phyloP scores from a whole-genome alignment of 2,888 invertebrate genomes.

The Dolichomitus sp. region DNA sequence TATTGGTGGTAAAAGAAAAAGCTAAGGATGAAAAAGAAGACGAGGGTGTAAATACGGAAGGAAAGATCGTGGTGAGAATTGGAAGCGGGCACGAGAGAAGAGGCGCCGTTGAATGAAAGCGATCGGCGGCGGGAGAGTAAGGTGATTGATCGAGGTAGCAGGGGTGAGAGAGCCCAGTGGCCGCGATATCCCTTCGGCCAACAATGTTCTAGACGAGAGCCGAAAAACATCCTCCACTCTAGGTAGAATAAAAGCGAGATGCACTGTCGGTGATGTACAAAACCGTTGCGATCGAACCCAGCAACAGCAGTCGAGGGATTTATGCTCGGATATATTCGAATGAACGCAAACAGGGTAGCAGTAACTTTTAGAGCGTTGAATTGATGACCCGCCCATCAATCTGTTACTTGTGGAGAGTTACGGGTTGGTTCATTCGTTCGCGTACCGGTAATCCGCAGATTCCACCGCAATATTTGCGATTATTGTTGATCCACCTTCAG shows the following conservation, averaged over 20 bases:
- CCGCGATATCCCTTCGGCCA: slow-evolving; percentile 53
- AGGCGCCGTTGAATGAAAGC: slow-evolving; percentile 36
- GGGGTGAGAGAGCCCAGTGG: slow-evolving; percentile 14
- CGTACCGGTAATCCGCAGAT: neutral
- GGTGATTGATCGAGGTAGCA: slow-evolving; percentile 54
- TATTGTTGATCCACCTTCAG: slow-evolving; percentile 3
- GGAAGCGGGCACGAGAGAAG: neutral
- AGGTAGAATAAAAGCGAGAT: slow-evolving; percentile 22
- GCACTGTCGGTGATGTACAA: neutral
- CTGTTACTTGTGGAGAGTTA: slow-evolving; percentile 35
- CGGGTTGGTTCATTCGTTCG: slow-evolving; percentile 13
- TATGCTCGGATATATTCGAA: slow-evolving; percentile 78
- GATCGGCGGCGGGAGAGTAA: neutral
- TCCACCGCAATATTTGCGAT: slow-evolving; percentile 29
- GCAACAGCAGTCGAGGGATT: slow-evolving; percentile 68
- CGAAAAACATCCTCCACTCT: slow-evolving; percentile 44
- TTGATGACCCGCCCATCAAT: slow-evolving; percentile 75
- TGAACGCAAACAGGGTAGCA: slow-evolving; percentile 79
- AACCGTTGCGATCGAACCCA: slow-evolving; percentile 2
- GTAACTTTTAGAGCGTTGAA: slow-evolving; percentile 77
- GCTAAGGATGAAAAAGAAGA: slow-evolving; percentile 6
- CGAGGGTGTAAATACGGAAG: slow-evolving; percentile 23
- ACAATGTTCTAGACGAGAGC: slow-evolving; percentile 40
- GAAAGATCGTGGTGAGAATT: slow-evolving; percentile 23
- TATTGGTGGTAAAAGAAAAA: slow-evolving; percentile 20